These are phyloP conservation scores for Chaetodon trifascialis DNA, from an alignment of 2,113 vertebrate genomes.

Conservation along the genomic window DNA sequence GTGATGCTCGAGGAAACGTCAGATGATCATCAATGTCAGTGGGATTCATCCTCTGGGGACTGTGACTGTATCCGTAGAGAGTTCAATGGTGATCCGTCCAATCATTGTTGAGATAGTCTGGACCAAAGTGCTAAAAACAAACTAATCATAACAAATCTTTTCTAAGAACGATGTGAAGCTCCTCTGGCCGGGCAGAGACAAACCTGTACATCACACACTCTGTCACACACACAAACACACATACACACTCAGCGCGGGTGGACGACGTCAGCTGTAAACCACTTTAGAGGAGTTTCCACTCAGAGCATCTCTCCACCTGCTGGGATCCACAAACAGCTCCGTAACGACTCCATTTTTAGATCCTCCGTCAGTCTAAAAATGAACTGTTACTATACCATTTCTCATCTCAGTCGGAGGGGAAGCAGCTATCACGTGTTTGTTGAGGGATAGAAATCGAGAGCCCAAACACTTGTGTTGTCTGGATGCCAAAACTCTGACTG, in stretches of 20 bases:
- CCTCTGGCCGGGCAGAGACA: not conserved
- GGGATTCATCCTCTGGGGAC: not conserved
- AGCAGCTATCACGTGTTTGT: not conserved
- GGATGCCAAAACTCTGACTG: not conserved
- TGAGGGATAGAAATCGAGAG: not conserved
- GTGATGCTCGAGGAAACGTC: not conserved
- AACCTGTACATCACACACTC: not conserved
- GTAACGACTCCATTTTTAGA: slow-evolving; percentile 43
- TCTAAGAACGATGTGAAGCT: not conserved
- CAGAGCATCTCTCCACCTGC: slow-evolving; percentile 25
- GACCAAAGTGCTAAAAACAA: not conserved
- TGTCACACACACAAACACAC: not conserved
- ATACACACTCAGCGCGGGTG: slow-evolving; percentile 12
- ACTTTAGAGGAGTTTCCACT: slow-evolving; percentile 51
- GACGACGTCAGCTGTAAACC: slow-evolving; percentile 46
- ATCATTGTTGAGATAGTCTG: no score
- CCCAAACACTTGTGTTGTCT: not conserved
- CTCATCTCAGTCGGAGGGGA: slow-evolving; percentile 18
- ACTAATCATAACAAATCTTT: not conserved
- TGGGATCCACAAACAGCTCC: slow-evolving; percentile 32
- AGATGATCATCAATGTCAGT: no score
- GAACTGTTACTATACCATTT: slow-evolving; percentile 47
- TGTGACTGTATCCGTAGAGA: not conserved
- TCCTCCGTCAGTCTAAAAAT: slow-evolving; percentile 25
- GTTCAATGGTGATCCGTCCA: not conserved